Conservation (phyloP, 2,797 vertebrate species). For the Chaunax sp. region DNA sequence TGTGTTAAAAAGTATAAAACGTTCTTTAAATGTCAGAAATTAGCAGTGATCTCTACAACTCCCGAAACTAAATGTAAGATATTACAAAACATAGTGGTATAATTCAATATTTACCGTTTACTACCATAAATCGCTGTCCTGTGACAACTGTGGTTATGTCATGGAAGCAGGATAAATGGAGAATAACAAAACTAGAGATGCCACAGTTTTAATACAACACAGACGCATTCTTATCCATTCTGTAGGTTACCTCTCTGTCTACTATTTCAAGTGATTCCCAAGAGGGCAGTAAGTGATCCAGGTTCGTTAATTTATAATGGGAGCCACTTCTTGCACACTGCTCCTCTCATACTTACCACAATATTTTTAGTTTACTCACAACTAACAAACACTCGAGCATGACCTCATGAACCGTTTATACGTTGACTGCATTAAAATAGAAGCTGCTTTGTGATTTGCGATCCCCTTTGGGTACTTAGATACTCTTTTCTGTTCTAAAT, state of each 20-base stretch:
- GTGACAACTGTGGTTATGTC: background rate
- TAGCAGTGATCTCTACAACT: background rate
- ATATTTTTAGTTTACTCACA: conserved; percentile 22
- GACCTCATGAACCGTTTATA: conserved; percentile 15
- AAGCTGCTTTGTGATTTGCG: background rate
- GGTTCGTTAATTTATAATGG: conserved; percentile 79
- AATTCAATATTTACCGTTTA: rapidly evolving
- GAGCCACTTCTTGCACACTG: conserved; percentile 34
- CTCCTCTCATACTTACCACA: conserved; percentile 20
- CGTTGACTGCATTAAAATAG: background rate
- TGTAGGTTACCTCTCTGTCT: conserved; percentile 46
- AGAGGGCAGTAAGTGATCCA: conserved; percentile 75
- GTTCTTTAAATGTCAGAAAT: background rate
- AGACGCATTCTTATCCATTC: conserved; percentile 12
- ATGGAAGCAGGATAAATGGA: background rate
- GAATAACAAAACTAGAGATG: background rate
- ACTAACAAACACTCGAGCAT: conserved; percentile 16
- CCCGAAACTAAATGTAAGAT: background rate
- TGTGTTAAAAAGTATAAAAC: conserved; percentile 20
- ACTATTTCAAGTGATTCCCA: conserved; percentile 70
- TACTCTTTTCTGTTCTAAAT: background rate
- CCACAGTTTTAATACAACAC: conserved; percentile 8
- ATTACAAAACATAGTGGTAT: rapidly evolving
- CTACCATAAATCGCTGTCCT: background rate
- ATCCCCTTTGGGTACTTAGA: background rate